A percentile compares a stretch with the other conserved stretches of the same genome.
Evolutionary conservation across 2,888 invertebrate genomes (phyloP).

Genomic region (Nomada lathburiana): DNA sequence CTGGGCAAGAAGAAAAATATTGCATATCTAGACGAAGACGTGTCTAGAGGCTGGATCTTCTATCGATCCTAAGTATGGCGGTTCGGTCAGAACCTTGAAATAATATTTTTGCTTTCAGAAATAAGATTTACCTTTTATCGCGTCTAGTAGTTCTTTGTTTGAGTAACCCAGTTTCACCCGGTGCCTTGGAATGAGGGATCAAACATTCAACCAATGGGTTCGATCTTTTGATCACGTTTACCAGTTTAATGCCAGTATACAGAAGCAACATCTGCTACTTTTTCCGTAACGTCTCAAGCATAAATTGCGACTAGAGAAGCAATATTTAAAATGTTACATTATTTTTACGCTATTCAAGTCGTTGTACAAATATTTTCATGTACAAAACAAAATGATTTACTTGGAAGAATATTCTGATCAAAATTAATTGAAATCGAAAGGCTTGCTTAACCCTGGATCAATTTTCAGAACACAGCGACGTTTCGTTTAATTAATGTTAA

Average conservation of each 20-base stretch:
- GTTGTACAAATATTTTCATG: neutral
- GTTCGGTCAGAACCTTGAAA: slow-evolving; percentile 49
- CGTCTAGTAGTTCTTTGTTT: slow-evolving; percentile 54
- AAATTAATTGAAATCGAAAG: too few species aligned
- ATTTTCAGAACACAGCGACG: too few species aligned
- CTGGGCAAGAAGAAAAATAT: slow-evolving; percentile 37
- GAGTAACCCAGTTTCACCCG: slow-evolving; percentile 51
- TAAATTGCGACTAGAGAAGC: slow-evolving; percentile 9
- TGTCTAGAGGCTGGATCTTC: slow-evolving; percentile 12
- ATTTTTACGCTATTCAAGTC: neutral
- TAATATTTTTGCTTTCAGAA: slow-evolving; percentile 63
- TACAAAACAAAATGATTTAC: too few species aligned
- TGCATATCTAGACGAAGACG: neutral
- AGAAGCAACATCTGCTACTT: slow-evolving; percentile 15
- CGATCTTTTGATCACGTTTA: slow-evolving; percentile 49
- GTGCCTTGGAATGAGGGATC: slow-evolving; percentile 8
- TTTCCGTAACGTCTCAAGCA: slow-evolving; percentile 24
- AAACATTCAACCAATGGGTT: slow-evolving; percentile 38
- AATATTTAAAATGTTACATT: neutral
- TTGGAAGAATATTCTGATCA: neutral
- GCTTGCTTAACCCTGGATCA: too few species aligned
- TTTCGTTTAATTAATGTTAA: too few species aligned
- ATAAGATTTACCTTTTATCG: slow-evolving; percentile 64
- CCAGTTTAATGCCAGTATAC: slow-evolving; percentile 39
- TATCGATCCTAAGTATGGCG: slow-evolving; percentile 51